Base-by-base conservation (phyloP, 1,140 invertebrate genomes). In the Drosophila parvula region DNA sequence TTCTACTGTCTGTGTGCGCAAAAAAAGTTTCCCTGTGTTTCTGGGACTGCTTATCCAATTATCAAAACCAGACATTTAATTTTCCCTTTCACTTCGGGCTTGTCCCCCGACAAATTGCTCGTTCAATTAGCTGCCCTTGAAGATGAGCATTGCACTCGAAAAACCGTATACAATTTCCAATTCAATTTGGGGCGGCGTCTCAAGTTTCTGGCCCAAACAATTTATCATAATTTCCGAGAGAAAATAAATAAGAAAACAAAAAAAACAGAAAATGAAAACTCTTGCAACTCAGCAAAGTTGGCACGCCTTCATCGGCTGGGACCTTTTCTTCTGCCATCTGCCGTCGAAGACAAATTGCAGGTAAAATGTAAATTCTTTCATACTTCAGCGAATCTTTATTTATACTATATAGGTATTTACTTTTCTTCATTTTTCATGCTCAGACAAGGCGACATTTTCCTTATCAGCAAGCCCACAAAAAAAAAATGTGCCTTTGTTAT, bases 331-430 rank as follows among this genome's bases (percentile, higher is more conserved):
- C 51, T 69, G 58, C 53, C 51, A 74, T 67, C 76, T 88, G 79
- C 44, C 76, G 81, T 74, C 53, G 74, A 83, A 70, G 79, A 86
- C 83, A 86, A 86, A 86, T 86, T 88, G 64, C 73, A 74, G 74
- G 73, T 78, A 67, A 71, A 88, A 83, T 78, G 61, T 78, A 80
- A 79, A 81, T 88, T 79, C 61, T 28, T 64, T 71, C 50, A 78
- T 85, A 68, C 75, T 71, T 70, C 45, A 86, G 74, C 50, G 76
- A 73, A 56, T 82, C 32, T 43, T 36, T 68, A 40, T 71, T 63
- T 70, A 55, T 44, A 41, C 22, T 68, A 41, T 68, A 41, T 43
- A 75, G 58, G 63, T 70, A 71, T 70, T 70, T 38, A 58, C 36
- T 50, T 70, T 67, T 71, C n/a, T 60, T 59, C 62, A 82, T 82